Evolutionary conservation across 2,797 vertebrate genomes (phyloP).

Genomic region (Sebastes kiyomatsui): DNA sequence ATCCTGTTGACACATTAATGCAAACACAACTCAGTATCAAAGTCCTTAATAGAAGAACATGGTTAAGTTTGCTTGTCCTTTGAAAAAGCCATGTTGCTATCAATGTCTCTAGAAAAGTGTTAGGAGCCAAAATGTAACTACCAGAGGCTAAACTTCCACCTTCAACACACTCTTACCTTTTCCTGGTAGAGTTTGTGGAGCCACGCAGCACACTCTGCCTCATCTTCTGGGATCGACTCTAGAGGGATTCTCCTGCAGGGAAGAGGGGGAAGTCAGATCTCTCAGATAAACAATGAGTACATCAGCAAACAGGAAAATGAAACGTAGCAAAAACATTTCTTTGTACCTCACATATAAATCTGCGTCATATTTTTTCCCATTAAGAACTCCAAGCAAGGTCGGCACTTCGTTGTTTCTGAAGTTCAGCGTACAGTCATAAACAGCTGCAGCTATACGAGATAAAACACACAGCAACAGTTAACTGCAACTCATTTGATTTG

Average conservation of each 20-base stretch:
- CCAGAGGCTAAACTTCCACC: neutral
- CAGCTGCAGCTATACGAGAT: constrained; percentile 87
- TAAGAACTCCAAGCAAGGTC: constrained; percentile 91
- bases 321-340: neutral
- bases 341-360: constrained; percentile 92
- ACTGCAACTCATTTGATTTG: constrained; percentile 12
- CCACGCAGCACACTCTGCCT: constrained; percentile 90
- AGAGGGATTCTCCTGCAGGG: constrained; percentile 91
- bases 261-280: neutral
- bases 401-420: constrained; percentile 94
- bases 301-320: neutral
- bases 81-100: neutral
- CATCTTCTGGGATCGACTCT: constrained; percentile 90
- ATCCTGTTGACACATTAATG: constrained; percentile 81
- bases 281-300: neutral
- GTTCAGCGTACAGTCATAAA: constrained; percentile 98
- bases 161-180: constrained; percentile 83
- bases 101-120: neutral
- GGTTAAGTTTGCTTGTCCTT: neutral
- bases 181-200: constrained; percentile 97
- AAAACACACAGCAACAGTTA: neutral
- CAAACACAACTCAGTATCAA: neutral
- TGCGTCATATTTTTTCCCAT: constrained; percentile 94
- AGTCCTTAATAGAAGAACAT: neutral
- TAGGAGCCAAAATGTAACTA: neutral